A percentile compares a stretch with the other conserved stretches of the same genome.
phyloP scores from a whole-genome alignment of 2,113 vertebrate genomes.

The Sturnira hondurensis region DNA sequence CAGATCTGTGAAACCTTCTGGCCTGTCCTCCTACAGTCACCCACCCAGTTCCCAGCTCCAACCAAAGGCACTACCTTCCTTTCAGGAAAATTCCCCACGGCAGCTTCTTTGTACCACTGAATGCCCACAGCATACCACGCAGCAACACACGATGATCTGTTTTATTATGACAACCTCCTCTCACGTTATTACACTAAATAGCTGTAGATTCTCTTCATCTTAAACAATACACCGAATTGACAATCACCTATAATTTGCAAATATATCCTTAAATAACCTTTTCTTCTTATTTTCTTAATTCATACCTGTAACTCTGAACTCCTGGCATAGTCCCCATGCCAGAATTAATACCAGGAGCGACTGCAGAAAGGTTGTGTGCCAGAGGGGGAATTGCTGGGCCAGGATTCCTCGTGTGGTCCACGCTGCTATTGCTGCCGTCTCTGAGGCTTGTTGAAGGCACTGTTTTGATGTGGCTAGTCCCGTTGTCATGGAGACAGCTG shows the following conservation, averaged over 20 bases:
- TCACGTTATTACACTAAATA: neutral
- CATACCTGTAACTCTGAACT: conserved; percentile 82
- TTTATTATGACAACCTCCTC: neutral
- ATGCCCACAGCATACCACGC: neutral
- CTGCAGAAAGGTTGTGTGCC: conserved; percentile 66
- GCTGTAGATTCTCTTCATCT: neutral
- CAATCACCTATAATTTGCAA: neutral
- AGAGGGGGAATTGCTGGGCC: conserved; percentile 78
- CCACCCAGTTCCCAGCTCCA: neutral
- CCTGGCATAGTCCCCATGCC: conserved; percentile 67
- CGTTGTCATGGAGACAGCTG: conserved; percentile 52
- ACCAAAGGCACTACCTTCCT: neutral
- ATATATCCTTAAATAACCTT: neutral
- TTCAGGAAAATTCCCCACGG: neutral
- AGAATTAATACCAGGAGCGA: conserved; percentile 21
- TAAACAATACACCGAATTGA: neutral
- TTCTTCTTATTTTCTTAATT: neutral
- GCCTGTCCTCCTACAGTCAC: neutral
- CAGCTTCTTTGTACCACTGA: neutral
- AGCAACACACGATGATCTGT: neutral
- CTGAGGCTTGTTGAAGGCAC: conserved; percentile 68
- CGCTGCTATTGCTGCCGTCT: conserved; percentile 66
- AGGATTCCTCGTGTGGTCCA: conserved; percentile 67
- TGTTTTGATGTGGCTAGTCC: conserved; percentile 53
- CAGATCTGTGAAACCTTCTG: neutral